Base-by-base conservation (phyloP, 2,888 invertebrate genomes). In the Branchinecta sandiegonensis region DNA sequence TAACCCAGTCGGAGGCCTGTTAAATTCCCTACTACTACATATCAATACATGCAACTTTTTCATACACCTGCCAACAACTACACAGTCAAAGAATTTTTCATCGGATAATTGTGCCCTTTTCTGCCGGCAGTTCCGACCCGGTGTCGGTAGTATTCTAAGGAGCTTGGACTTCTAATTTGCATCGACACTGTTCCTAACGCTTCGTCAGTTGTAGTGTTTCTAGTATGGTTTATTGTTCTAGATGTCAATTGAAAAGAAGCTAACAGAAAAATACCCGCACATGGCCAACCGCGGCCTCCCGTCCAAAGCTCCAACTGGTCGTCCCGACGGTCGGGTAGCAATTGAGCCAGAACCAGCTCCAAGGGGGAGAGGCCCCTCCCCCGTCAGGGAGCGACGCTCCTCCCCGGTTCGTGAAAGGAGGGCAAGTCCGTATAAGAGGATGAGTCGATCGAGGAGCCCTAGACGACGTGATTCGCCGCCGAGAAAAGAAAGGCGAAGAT, bases 401-500 rank as follows among this genome's bases (percentile, higher is more conserved):
- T 56, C 63, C n/a, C 14, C 14, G 9, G 23, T n/a, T 23, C 63
- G 63, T 56, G 63, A 56, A 23, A n/a, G 63, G 23, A 56, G 23
- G 23, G 63, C n/a, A 23, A 56, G 63, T n/a, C 63, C 63, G 23
- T 17, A n/a, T 23, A 17, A n/a, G 1, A n/a, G 63, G 23, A 23
- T 8, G 9, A 23, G 63, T 17, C 9, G 63, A 10, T 56, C 63
- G n/a, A 56, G 63, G 23, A 56, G 63, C 23, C 63, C 63, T 17
- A 56, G 11, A 10, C n/a, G 63, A 56, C 63, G 63, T 23, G 11
- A 56, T 56, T 56, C 63, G 23, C 63, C 63, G 8, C 63, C 23
- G 11, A 56, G 63, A 23, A 56, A 56, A 56, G 63, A 56, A 17
- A 56, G 63, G 23, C 63, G 63, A 56, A 56, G 63, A 56, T 56